Percentiles rank a stretch among this genome's conserved stretches.
Conservation (phyloP, 2,797 vertebrate species). For the Myotis planiceps region DNA sequence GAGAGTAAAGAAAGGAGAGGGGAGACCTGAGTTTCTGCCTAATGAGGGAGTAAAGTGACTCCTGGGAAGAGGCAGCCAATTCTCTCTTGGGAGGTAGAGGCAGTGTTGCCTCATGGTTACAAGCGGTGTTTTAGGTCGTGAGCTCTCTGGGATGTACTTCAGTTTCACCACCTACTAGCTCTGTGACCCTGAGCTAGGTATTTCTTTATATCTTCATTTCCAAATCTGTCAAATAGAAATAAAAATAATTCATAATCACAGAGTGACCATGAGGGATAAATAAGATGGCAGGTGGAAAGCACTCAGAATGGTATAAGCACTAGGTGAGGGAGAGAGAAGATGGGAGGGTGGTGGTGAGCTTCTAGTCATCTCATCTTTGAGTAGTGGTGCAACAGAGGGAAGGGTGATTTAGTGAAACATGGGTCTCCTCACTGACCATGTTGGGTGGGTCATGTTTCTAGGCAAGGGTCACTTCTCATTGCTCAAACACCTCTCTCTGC, state of each 20-base stretch:
- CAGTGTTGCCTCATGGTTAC: neutral
- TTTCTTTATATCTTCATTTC: neutral
- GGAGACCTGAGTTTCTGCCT: neutral
- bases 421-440: neutral
- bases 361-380: neutral
- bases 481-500: accelerated
- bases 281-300: neutral
- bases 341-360: neutral
- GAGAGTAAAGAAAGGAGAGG: neutral
- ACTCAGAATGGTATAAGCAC: neutral
- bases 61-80: neutral
- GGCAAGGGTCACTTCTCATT: no score
- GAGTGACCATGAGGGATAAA: neutral
- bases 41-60: neutral
- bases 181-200: neutral
- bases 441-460: no score
- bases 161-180: neutral
- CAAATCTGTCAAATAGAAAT: neutral
- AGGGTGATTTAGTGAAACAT: no score
- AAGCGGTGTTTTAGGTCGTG: neutral
- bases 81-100: neutral
- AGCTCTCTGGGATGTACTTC: neutral
- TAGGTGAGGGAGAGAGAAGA: neutral
- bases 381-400: neutral
- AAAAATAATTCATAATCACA: neutral